Base-by-base conservation (phyloP, 2,888 invertebrate genomes). In the Coleophora deauratella region DNA sequence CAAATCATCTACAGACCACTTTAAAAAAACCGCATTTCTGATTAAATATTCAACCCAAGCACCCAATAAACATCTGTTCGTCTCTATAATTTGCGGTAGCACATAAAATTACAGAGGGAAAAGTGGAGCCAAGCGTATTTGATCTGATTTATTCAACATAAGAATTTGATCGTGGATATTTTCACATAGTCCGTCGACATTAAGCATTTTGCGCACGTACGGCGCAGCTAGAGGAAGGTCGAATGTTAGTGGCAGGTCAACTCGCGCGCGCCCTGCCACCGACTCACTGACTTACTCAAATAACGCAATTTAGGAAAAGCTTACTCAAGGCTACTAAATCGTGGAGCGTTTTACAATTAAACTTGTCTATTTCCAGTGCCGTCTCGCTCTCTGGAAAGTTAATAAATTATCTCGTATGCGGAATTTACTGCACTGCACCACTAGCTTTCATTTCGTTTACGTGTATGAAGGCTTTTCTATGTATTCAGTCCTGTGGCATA, bases 341-440 rank as follows among this genome's bases (percentile, higher is more conserved):
- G 13, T 13, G 33, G 11, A 11, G 33, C 33, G 12, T 11, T 11
- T 33, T 33, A 11, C 13, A 33, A 21, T 6, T 21, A 54, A 50
- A 52, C 46, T 51, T 52, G 56, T 62, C 61, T 59, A 65, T 67
- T 66, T 66, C 57, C 52, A 54, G 51, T 52, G 50, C 52, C 57
- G 51, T 50, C 50, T 57, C 56, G 53, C 55, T 49, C 56, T 54
- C 55, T 49, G 55, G 52, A 56, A 52, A 50, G 46, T 50, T 55
- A 54, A 52, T 54, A 31, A 56, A 55, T 59, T 60, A 61, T 66
- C 62, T 62, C 58, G 59, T 55, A 61, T 51, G 60, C 59, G 59
- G 64, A 64, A 70, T 65, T 62, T 52, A 62, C 57, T 56, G 59
- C 57, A 53, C 49, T 51, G 47, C 49, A 45, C 47, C 48, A 49